Evolutionary conservation across 2,888 invertebrate species (phyloP).

Genomic region (Cheilosia variabilis): DNA sequence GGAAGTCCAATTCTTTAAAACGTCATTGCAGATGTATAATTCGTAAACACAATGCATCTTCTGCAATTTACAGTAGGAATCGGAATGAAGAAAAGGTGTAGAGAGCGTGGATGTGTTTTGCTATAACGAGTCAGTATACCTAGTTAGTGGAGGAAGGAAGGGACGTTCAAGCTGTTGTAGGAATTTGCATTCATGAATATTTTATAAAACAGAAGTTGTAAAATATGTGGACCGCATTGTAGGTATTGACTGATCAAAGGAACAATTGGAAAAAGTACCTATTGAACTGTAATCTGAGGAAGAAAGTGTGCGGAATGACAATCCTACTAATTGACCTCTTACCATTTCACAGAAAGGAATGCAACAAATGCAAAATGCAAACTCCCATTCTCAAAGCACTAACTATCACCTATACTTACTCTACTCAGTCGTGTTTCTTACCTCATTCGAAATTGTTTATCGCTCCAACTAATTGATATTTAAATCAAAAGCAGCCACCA

Average conservation of each 20-base stretch:
- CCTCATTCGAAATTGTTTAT: conserved; percentile 5
- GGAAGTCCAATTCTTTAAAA: conserved; percentile 15
- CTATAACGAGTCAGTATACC: background rate
- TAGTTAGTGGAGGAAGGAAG: no score
- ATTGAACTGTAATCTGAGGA: no score
- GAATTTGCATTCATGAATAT: no score
- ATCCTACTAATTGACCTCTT: no score
- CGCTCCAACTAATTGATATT: conserved; percentile 48
- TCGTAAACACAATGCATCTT: background rate
- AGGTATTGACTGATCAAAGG: no score
- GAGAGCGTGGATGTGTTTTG: background rate
- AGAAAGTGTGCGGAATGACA: no score
- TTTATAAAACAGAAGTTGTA: no score
- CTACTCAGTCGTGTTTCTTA: conserved; percentile 1
- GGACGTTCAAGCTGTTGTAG: background rate
- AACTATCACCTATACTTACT: conserved; percentile 8
- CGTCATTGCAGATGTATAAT: conserved; percentile 12
- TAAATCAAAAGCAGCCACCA: conserved; percentile 47
- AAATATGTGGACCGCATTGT: no score
- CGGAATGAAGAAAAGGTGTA: background rate
- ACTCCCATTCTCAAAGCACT: background rate
- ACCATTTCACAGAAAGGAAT: no score
- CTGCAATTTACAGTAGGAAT: background rate
- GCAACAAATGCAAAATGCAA: background rate
- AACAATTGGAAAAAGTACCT: no score